Base-by-base conservation (phyloP, 2,888 invertebrate genomes). In the Caenorhabditis sp. region DNA sequence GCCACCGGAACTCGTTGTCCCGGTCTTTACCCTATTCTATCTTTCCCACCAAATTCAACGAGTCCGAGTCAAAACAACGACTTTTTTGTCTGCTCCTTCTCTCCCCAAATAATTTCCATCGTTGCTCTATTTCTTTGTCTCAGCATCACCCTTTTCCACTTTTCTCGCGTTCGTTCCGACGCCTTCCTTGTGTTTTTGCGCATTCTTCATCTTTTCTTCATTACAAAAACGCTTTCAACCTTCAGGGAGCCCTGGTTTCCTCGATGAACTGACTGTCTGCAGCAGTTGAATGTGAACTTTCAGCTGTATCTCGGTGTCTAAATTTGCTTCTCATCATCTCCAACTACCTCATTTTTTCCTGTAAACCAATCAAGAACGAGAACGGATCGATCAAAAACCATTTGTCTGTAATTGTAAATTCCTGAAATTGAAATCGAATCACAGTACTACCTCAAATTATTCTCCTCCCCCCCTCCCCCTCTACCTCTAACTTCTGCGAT, bases 281-380 rank as follows among this genome's bases (percentile, higher is more conserved):
- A 15, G 11, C 48, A 43, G 59, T 59, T 70, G 70, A 70, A 70
- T 70, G 70, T 70, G 70, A 70, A 70, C 59, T 17, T 53, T 53
- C 53, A 45, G 59, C 59, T 70, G 66, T 68, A 68, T 24, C 58
- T 58, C 22, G 59, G 46, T 52, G 70, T 70, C 27, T 52, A 45
- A 59, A 45, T 53, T 70, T 22, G 20, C 22, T 27, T 11, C 27
- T 22, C 35, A 22, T 32, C 48, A 48, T 55, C 66, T 58, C 39
- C 15, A 70, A 70, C 70, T 70, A 70, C 70, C 70, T 70, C 70
- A 70, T 52, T 52, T 53, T 56, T 45, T 65, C 53, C 53, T 52
- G 58, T 68, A 43, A 52, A 22, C 26, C 45, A 70, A 59, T 70
- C 70, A 58, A 65, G 65, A 55, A 66, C 39, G 45, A 59, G 45